Percentiles rank a stretch among this genome's conserved stretches.
These are phyloP conservation scores for Lymantria monacha DNA, from an alignment of 2,888 invertebrate genomes.

Conservation along the genomic window DNA sequence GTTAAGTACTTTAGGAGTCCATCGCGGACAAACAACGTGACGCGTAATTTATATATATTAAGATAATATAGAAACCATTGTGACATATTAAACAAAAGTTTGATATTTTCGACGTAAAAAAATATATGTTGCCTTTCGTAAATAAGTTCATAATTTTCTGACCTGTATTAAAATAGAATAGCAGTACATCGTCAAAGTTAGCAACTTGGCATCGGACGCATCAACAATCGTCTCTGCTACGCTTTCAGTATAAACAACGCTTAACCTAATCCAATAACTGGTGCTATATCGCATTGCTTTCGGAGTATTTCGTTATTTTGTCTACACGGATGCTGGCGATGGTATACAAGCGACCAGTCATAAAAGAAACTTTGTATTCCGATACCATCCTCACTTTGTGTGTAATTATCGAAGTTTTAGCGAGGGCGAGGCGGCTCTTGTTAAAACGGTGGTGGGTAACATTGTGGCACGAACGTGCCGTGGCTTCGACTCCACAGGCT, in stretches of 20 bases:
- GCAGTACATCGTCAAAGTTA: slow-evolving; percentile 55
- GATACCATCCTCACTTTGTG: slow-evolving; percentile 29
- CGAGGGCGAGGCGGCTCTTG: slow-evolving; percentile 46
- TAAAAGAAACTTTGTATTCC: slow-evolving; percentile 42
- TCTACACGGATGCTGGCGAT: slow-evolving; percentile 79
- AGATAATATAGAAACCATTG: too few species aligned
- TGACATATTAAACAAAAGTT: too few species aligned
- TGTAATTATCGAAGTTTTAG: slow-evolving; percentile 36
- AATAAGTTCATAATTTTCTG: slow-evolving; percentile 15
- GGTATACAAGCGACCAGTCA: slow-evolving; percentile 56
- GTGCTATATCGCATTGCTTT: slow-evolving; percentile 77
- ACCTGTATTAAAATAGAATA: slow-evolving; percentile 54
- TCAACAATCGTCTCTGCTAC: slow-evolving; percentile 72
- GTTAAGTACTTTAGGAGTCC: too few species aligned
- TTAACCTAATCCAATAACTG: slow-evolving; percentile 80
- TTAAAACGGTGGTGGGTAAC: slow-evolving; percentile 59
- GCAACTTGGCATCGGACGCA: slow-evolving; percentile 70
- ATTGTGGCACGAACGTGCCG: slow-evolving; percentile 81
- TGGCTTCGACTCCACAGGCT: slow-evolving; percentile 75
- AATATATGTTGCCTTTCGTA: neutral
- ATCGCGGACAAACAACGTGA: too few species aligned
- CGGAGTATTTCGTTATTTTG: slow-evolving; percentile 80
- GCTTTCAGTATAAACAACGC: slow-evolving; percentile 67
- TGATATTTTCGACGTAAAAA: too few species aligned
- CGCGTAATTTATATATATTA: too few species aligned